These are phyloP conservation scores for Crotalus horridus DNA, from an alignment of 2,113 vertebrate genomes.

Conservation along the genomic window DNA sequence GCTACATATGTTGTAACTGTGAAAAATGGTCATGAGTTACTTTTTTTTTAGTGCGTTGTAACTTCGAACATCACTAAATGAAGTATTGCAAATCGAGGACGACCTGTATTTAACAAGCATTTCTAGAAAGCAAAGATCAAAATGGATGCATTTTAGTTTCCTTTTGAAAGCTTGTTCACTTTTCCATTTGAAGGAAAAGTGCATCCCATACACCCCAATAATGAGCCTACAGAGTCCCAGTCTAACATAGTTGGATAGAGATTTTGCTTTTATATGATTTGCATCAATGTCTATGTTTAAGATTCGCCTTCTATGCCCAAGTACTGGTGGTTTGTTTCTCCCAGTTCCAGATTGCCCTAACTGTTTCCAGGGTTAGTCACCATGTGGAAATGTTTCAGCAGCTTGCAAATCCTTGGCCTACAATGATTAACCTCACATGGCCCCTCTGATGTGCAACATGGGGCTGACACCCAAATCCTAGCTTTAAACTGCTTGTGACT, in stretches of 20 bases:
- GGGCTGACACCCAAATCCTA: slow-evolving; percentile 9
- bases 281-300: background rate
- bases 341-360: background rate
- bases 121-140: background rate
- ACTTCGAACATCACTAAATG: background rate
- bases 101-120: background rate
- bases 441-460: slow-evolving; percentile 29
- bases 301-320: background rate
- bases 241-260: background rate
- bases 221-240: background rate
- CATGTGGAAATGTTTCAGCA: slow-evolving; percentile 50
- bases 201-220: background rate
- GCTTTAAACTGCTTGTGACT: slow-evolving; percentile 41
- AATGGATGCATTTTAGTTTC: background rate
- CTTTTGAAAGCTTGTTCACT: background rate
- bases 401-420: slow-evolving; percentile 41
- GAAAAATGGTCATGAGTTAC: background rate
- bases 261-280: background rate
- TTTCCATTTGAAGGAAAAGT: background rate
- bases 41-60: background rate
- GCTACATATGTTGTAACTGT: background rate
- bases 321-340: background rate
- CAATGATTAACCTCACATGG: slow-evolving; percentile 50
- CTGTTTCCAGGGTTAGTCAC: slow-evolving; percentile 24
- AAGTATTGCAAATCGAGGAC: background rate